Conservation (phyloP, 23 tunicate genomes). For the Pegea sp. region DNA sequence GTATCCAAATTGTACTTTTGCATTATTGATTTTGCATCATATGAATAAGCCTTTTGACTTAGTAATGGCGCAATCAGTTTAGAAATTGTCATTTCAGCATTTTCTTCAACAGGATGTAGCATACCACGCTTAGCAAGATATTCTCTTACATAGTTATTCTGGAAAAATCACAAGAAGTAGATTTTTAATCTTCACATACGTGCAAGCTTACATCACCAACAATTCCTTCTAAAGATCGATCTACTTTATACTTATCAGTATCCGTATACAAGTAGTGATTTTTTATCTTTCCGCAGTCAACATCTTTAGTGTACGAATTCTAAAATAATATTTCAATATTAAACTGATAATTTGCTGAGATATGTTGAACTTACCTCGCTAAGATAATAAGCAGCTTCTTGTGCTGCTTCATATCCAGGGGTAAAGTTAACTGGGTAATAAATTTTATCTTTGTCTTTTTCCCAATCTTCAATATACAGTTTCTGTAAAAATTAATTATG, state of each 20-base stretch:
- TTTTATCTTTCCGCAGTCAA: constrained; percentile 14
- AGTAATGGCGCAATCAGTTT: constrained; percentile 20
- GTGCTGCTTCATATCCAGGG: constrained; percentile 84
- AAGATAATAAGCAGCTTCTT: constrained; percentile 28
- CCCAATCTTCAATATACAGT: not conserved
- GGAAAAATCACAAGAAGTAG: too few relatives aligned
- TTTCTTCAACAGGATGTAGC: constrained; percentile 21
- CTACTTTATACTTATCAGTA: constrained; percentile 39
- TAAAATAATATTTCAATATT: too few relatives aligned
- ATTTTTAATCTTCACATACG: too few relatives aligned
- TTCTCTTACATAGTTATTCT: not conserved
- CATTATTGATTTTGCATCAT: constrained; percentile 54
- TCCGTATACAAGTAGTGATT: constrained; percentile 55
- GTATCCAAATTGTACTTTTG: constrained; percentile 25
- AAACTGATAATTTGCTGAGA: too few relatives aligned
- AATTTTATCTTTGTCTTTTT: not conserved
- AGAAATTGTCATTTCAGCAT: constrained; percentile 69
- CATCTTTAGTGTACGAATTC: constrained; percentile 35
- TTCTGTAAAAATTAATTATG: not conserved
- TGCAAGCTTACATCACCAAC: constrained; percentile 29
- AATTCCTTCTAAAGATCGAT: constrained; percentile 21
- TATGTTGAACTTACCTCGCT: constrained; percentile 77
- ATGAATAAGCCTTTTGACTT: constrained; percentile 22
- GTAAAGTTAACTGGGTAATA: constrained; percentile 7
- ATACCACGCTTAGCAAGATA: constrained; percentile 7